Evolutionary conservation across 2,888 invertebrate genomes (phyloP), one percentile per base, ranked within the genome.

Genomic region (Agrilus mali): DNA sequence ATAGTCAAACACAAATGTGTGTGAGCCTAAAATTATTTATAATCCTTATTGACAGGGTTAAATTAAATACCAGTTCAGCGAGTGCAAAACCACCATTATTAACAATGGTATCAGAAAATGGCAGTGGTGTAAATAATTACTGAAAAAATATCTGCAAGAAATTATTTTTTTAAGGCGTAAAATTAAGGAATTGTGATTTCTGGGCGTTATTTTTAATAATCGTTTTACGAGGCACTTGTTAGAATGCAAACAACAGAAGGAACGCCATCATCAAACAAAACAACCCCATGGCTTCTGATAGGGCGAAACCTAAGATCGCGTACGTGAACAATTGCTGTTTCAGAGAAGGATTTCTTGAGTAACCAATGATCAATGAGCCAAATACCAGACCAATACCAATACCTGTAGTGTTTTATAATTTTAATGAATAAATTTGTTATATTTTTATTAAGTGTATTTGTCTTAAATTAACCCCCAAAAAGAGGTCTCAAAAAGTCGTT

Each of bases 251-350:
- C 61, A 97, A 77, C 73, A 97, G 80, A 63, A 97, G 74, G 79
- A 97, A 96, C 53, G 94, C 92, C 78, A 97, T 93, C 93, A 96
- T 95, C 63, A 97, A 76, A 77, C 95, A 95, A 77, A 97, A 97
- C 51, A 98, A 81, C 65, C 95, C 96, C 93, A 97, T 94, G 60
- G 96, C 96, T 79, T 98, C 97, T 54, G 94, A 88, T 54, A 97
- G 75, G 61, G 96, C 96, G 72, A 97, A 97, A 60, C 95, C 96
- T 65, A 97, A 76, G 68, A 97, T 90, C 63, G 96, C 95, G 70
- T 96, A 97, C 57, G 90, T 88, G 76, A 97, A 97, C 61, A 96
- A 78, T 74, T 97, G 95, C 68, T 93, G 92, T 75, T 97, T 97
- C 64, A 97, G 72, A 56, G 93, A 90, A 60, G 96, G 96, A 70